Evolutionary conservation across 2,888 invertebrate species (phyloP), one percentile per base, ranked within the genome.

Genomic region (Meteorus cinctellus): DNA sequence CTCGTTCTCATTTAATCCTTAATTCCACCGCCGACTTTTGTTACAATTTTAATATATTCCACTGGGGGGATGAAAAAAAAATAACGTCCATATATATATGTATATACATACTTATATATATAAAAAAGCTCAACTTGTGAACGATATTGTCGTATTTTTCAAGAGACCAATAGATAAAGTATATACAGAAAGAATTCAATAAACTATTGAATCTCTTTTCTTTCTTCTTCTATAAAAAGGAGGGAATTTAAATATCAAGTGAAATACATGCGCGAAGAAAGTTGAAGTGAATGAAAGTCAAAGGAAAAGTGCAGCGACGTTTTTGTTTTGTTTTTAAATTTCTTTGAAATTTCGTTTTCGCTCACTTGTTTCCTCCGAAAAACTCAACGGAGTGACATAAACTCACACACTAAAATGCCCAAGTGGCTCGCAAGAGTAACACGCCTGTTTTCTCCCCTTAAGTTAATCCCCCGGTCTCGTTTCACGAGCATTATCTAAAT

Each of bases 401-500:
- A 31, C 31, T 62, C 31, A 12, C 8, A 12, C 8, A 31, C 31
- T 62, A 27, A 67, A 67, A 69, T 51, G 14, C 69, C 55, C 36
- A 34, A 55, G 59, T 36, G 69, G 69, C 19, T 59, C 36, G 59
- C 24, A 65, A 62, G 41, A 41, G 29, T 72, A 62, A 72, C 41
- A 51, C 27, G 29, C 55, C 48, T 69, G 41, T 62, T 63, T 72
- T 55, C 19, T 19, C n/a, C 62, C 31, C 59, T n/a, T n/a, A 72
- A 63, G n/a, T 63, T 72, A 72, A 72, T 72, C 48, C 45, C 24
- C 24, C 34, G 70, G 72, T 76, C 72, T 62, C 72, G 72, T 79
- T 79, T 76, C 77, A 78, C 77, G 72, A 72, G 74, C 59, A 77
- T 80, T 79, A 80, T 79, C 79, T 77, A 77, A 79, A 79, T 78